These are phyloP conservation scores for Melospiza melodia DNA, from an alignment of 2,113 vertebrate genomes.

Conservation along the genomic window DNA sequence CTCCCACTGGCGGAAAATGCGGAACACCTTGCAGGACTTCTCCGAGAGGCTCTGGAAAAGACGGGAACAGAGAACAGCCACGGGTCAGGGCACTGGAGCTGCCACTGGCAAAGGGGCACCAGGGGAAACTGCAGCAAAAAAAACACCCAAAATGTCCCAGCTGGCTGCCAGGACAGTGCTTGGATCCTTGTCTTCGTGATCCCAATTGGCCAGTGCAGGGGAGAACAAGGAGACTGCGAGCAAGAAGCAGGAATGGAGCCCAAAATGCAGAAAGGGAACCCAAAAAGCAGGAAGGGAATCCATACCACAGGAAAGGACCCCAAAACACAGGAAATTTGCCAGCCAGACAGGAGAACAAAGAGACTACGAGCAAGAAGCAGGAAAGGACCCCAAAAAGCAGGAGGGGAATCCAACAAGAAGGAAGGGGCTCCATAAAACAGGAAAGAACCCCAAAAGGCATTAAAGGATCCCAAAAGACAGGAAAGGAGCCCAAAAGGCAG, in stretches of 20 bases:
- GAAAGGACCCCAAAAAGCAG: too few relatives aligned
- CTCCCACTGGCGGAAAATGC: slow-evolving; percentile 93
- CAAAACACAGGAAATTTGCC: too few relatives aligned
- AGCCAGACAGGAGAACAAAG: too few relatives aligned
- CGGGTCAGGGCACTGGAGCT: background rate
- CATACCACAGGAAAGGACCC: too few relatives aligned
- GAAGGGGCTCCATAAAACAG: background rate
- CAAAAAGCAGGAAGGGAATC: too few relatives aligned
- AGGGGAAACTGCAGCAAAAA: background rate
- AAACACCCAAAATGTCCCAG: fast-evolving
- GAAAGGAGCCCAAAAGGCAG: background rate
- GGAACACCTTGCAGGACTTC: slow-evolving; percentile 92
- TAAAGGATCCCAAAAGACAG: too few relatives aligned
- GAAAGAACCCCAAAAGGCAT: too few relatives aligned
- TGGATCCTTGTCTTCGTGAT: fast-evolving
- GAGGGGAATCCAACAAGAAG: background rate
- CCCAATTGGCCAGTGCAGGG: fast-evolving
- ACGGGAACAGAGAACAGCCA: fast-evolving
- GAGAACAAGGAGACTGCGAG: background rate
- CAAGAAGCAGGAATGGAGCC: background rate
- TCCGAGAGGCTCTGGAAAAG: slow-evolving; percentile 81
- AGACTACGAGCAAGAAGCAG: too few relatives aligned
- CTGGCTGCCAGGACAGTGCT: background rate
- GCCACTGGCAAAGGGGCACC: fast-evolving
- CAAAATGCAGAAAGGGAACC: too few relatives aligned